Conservation (phyloP, 2,113 vertebrate species). For the Takifugu flavidus region DNA sequence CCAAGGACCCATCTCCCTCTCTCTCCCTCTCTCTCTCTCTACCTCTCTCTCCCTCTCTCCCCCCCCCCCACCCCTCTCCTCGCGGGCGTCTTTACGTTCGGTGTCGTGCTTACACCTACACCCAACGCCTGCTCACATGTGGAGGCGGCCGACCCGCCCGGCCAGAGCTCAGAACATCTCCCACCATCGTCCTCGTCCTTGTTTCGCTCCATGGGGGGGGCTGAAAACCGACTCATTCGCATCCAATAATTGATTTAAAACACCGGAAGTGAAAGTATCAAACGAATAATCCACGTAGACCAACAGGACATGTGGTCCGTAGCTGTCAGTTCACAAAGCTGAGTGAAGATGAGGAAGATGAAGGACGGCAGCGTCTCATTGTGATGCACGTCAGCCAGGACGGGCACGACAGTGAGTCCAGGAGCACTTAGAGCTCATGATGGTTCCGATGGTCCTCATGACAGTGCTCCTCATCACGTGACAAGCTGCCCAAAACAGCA, state of each 20-base stretch:
- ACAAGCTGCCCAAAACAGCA: neutral
- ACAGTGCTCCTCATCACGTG: too few species aligned
- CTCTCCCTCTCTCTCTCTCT: slow-evolving; percentile 37
- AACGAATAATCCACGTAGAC: too few species aligned
- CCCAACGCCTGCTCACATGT: slow-evolving; percentile 43
- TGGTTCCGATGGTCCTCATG: slow-evolving; percentile 38
- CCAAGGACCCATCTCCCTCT: slow-evolving; percentile 44
- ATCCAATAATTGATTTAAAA: too few species aligned
- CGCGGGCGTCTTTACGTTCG: slow-evolving; percentile 44
- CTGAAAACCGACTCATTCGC: too few species aligned
- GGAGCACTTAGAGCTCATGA: slow-evolving; percentile 31
- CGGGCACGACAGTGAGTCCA: neutral
- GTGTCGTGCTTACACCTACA: slow-evolving; percentile 64
- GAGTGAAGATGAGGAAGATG: too few species aligned
- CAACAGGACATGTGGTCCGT: too few species aligned
- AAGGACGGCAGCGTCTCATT: too few species aligned
- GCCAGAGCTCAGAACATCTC: slow-evolving; percentile 23
- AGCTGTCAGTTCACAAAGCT: too few species aligned
- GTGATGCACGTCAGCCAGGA: too few species aligned
- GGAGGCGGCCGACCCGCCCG: slow-evolving; percentile 50
- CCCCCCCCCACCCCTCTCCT: slow-evolving; percentile 37
- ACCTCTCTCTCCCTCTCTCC: slow-evolving; percentile 1
- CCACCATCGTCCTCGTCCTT: neutral
- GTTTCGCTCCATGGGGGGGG: neutral
- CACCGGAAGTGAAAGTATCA: too few species aligned